Conservation (phyloP, 2,888 invertebrate species). For the Panopea generosa region DNA sequence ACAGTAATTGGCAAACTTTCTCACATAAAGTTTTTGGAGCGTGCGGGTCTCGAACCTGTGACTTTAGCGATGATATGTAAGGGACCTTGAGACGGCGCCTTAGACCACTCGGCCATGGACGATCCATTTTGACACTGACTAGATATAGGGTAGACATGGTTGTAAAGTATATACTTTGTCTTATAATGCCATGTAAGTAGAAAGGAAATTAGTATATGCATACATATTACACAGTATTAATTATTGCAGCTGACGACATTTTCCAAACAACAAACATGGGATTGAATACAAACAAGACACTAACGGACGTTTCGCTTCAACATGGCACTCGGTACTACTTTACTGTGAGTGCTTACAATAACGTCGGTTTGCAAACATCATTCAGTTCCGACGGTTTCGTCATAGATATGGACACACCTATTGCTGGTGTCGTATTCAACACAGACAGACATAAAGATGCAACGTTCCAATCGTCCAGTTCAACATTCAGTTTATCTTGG, state of each 20-base stretch:
- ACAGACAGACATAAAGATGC: constrained; percentile 32
- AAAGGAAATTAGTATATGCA: too few species aligned
- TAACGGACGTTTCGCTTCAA: constrained; percentile 35
- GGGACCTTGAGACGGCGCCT: too few species aligned
- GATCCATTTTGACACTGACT: too few species aligned
- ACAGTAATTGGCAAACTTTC: too few species aligned
- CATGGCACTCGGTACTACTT: constrained; percentile 58
- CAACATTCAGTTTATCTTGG: constrained; percentile 46
- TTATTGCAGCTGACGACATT: constrained; percentile 52
- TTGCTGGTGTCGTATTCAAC: constrained; percentile 55
- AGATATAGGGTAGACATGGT: too few species aligned
- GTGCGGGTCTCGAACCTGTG: too few species aligned
- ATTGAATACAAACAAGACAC: constrained; percentile 22
- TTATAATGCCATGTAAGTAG: too few species aligned
- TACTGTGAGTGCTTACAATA: constrained; percentile 57
- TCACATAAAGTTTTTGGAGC: too few species aligned
- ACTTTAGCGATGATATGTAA: too few species aligned
- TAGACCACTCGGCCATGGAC: too few species aligned
- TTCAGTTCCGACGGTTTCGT: constrained; percentile 58
- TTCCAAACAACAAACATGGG: constrained; percentile 25
- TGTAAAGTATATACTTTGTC: too few species aligned
- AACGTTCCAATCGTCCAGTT: constrained; percentile 14
- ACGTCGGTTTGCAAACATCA: constrained; percentile 49
- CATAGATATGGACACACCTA: constrained; percentile 49
- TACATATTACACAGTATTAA: too few species aligned